A percentile compares a stretch with the other conserved stretches of the same genome.
These are phyloP conservation scores for Lytechinus pictus DNA, from an alignment of 35 echinoderm and acorn worm genomes.

Conservation along the genomic window DNA sequence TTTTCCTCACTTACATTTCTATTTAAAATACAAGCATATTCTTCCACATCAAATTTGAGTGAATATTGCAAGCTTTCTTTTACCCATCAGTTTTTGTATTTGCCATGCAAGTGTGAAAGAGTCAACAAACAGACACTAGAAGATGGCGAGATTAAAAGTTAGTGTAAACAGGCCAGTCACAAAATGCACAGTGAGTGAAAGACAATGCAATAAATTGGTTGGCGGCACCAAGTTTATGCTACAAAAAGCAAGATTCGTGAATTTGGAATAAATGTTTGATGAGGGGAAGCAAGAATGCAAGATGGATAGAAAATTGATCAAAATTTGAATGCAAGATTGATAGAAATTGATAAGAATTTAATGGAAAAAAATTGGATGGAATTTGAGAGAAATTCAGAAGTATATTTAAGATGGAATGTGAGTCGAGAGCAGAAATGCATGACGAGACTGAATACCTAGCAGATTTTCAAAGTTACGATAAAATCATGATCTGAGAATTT, in stretches of 20 bases:
- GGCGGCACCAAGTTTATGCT: not conserved
- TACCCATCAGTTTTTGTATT: not conserved
- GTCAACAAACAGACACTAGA: not conserved
- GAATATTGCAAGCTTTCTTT: not conserved
- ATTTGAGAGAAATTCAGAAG: not conserved
- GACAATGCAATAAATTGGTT: not conserved
- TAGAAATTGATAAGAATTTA: not conserved
- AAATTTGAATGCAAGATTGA: not conserved
- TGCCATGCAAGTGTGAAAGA: not conserved
- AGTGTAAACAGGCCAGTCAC: constrained; percentile 9
- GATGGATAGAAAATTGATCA: too few relatives aligned
- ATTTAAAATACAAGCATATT: not conserved
- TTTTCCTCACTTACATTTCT: not conserved
- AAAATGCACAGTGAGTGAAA: constrained; percentile 12
- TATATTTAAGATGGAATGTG: not conserved
- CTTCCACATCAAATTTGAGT: not conserved
- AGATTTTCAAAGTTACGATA: not conserved
- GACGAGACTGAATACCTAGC: not conserved
- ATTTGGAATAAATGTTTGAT: not conserved
- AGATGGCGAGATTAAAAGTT: not conserved
- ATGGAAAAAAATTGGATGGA: not conserved
- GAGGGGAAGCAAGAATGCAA: not conserved
- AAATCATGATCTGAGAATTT: not conserved
- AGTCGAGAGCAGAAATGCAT: not conserved
- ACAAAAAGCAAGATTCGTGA: not conserved